These are phyloP conservation scores for Automeris io DNA, from an alignment of 2,888 invertebrate species.

Conservation along the genomic window DNA sequence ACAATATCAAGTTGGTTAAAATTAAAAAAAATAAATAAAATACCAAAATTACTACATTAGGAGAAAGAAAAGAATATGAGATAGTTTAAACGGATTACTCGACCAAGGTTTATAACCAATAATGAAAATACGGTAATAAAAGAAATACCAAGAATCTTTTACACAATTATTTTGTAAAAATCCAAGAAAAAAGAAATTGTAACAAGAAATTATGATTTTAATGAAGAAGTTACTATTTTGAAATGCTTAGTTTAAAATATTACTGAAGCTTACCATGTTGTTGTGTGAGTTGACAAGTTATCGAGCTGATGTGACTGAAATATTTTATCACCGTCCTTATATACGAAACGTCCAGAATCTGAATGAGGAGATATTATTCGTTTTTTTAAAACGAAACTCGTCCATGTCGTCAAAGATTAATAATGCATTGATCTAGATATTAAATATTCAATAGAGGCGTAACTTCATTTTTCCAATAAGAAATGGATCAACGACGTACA, in stretches of 20 bases:
- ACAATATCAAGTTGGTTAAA: no score
- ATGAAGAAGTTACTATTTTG: not conserved
- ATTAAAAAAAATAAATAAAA: no score
- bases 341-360: conserved; percentile 35
- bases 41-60: no score
- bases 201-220: no score
- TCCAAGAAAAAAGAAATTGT: no score
- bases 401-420: conserved; percentile 23
- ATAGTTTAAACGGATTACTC: no score
- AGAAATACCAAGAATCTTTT: no score
- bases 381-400: conserved; percentile 11
- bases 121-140: no score
- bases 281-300: conserved; percentile 30
- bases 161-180: no score
- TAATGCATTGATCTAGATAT: conserved; percentile 7
- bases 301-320: conserved; percentile 33
- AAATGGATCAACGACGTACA: no score
- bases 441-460: conserved; percentile 1
- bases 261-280: conserved; percentile 42
- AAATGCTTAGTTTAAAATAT: not conserved
- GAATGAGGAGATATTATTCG: conserved; percentile 25
- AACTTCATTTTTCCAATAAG: not conserved
- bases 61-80: no score
- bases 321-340: conserved; percentile 30
- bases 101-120: no score